These are phyloP conservation scores for Mionectes olivaceus DNA, from an alignment of 2,797 vertebrate genomes.

Conservation along the genomic window DNA sequence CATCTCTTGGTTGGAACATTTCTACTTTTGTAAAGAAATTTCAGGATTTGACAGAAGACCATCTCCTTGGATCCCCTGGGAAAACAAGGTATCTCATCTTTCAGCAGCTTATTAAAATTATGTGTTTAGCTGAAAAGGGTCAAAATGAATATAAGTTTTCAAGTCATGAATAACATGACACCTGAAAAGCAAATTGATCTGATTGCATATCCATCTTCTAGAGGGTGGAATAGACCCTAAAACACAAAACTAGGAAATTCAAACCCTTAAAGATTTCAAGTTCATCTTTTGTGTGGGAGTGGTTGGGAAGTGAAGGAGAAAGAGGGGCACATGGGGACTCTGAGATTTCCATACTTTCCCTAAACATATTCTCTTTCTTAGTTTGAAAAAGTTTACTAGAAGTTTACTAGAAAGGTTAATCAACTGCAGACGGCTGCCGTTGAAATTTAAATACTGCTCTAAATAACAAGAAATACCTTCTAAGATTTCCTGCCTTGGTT, in stretches of 20 bases:
- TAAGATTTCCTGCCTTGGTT: neutral
- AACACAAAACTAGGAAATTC: neutral
- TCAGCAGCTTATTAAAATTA: neutral
- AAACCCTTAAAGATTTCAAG: neutral
- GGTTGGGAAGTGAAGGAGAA: rapidly evolving
- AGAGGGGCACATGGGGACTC: rapidly evolving
- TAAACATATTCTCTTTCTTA: neutral
- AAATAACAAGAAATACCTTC: neutral
- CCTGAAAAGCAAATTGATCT: neutral
- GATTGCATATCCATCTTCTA: neutral
- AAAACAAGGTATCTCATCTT: neutral
- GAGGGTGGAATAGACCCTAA: neutral
- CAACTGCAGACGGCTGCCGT: neutral
- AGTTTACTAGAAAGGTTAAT: neutral
- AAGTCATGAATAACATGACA: neutral
- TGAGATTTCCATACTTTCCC: neutral
- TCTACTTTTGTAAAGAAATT: neutral
- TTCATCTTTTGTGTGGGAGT: rapidly evolving
- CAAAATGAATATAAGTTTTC: neutral
- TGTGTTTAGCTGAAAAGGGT: neutral
- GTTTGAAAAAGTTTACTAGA: neutral
- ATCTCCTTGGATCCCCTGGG: neutral
- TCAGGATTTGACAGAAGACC: neutral
- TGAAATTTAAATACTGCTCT: neutral
- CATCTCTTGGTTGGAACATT: neutral